phyloP scores from a whole-genome alignment of 1,140 invertebrate genomes.

The Bombus sibiricus region DNA sequence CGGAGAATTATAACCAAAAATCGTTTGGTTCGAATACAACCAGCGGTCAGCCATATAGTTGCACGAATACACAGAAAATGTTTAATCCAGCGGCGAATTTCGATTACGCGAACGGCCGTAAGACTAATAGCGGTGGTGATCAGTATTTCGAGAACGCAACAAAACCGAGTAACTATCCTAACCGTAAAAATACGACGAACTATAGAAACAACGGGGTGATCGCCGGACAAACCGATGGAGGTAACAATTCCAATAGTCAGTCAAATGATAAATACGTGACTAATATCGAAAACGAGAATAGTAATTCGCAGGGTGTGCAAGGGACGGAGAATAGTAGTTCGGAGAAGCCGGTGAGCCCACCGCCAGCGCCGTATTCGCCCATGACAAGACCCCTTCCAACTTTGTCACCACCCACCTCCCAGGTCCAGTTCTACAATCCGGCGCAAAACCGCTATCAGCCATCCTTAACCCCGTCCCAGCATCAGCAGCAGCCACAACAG shows the following conservation, averaged over 20 bases:
- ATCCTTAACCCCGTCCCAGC: conserved; percentile 57
- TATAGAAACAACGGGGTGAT: conserved; percentile 20
- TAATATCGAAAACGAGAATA: conserved; percentile 27
- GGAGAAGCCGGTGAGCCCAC: conserved; percentile 71
- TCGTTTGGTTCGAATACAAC: conserved; percentile 12
- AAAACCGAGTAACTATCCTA: conserved; percentile 15
- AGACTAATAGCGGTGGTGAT: conserved; percentile 29
- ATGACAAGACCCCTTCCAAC: conserved; percentile 75
- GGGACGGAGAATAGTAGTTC: neutral
- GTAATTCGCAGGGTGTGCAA: conserved; percentile 14
- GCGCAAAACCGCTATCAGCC: conserved; percentile 73
- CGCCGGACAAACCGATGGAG: conserved; percentile 24
- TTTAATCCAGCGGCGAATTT: conserved; percentile 35
- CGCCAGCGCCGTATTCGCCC: conserved; percentile 73
- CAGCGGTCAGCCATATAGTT: conserved; percentile 28
- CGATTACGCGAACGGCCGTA: conserved; percentile 54
- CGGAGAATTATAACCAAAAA: conserved; percentile 49
- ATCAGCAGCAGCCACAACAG: conserved; percentile 54
- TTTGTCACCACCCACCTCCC: conserved; percentile 77
- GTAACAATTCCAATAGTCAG: conserved; percentile 35
- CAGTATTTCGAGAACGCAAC: conserved; percentile 42
- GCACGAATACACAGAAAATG: conserved; percentile 21
- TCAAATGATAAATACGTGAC: conserved; percentile 28
- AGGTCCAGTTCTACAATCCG: conserved; percentile 77
- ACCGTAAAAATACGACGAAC: conserved; percentile 32